These are phyloP conservation scores for Drosophila kikkawai DNA, from an alignment of 1,140 invertebrate genomes.

Conservation along the genomic window DNA sequence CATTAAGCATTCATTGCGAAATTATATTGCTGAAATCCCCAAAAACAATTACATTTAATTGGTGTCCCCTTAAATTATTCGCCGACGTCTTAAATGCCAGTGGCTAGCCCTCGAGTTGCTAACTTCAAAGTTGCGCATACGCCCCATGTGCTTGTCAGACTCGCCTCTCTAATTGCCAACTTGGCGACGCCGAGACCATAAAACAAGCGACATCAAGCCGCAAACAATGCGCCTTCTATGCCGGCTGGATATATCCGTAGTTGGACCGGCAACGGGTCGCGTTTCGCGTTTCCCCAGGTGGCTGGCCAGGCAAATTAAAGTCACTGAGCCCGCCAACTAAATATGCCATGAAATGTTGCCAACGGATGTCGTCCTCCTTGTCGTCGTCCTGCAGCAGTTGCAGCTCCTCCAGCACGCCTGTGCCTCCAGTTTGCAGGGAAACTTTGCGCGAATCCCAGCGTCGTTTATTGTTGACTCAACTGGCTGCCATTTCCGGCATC, in stretches of 20 bases:
- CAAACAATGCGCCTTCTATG: slow-evolving; percentile 51
- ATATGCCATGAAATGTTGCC: slow-evolving; percentile 69
- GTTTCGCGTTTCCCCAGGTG: slow-evolving; percentile 44
- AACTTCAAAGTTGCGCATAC: slow-evolving; percentile 53
- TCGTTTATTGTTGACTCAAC: slow-evolving; percentile 78
- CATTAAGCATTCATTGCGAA: background rate
- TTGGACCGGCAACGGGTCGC: slow-evolving; percentile 18
- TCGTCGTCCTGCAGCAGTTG: slow-evolving; percentile 22
- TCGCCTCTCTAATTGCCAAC: slow-evolving; percentile 60
- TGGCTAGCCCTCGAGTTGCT: background rate
- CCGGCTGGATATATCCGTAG: slow-evolving; percentile 26
- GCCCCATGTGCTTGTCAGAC: slow-evolving; percentile 38
- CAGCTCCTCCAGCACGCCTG: slow-evolving; percentile 4
- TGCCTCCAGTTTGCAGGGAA: slow-evolving; percentile 29
- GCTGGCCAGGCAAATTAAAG: slow-evolving; percentile 71
- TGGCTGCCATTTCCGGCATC: slow-evolving; percentile 64
- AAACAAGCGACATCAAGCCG: slow-evolving; percentile 36
- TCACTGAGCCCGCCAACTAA: slow-evolving; percentile 68
- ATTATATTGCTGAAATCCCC: background rate
- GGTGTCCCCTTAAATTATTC: background rate
- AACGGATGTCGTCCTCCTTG: slow-evolving; percentile 61
- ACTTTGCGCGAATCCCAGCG: slow-evolving; percentile 60
- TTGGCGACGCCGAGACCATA: slow-evolving; percentile 29
- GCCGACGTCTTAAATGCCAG: background rate
- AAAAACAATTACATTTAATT: background rate